Evolutionary conservation across 2,797 vertebrate species (phyloP).

Genomic region (Pipistrellus pipistrellus): DNA sequence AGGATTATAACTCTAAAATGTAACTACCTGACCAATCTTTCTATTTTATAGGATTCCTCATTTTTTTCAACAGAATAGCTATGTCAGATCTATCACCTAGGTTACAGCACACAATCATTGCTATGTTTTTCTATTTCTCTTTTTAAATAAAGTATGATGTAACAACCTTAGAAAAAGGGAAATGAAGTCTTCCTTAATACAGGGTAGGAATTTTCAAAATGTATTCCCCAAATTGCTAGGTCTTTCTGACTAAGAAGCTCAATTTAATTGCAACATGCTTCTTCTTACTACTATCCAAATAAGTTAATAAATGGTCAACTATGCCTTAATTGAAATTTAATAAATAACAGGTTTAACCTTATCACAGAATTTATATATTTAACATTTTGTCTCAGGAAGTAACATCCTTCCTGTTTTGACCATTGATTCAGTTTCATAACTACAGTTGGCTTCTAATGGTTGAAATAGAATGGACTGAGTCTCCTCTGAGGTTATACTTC

Average conservation of each 20-base stretch:
- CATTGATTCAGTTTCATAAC: slow-evolving; percentile 1
- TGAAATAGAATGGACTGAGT: background rate
- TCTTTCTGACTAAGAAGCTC: slow-evolving; percentile 17
- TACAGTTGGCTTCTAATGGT: slow-evolving; percentile 25
- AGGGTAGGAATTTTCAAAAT: slow-evolving; percentile 40
- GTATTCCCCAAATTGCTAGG: slow-evolving; percentile 33
- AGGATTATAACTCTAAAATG: slow-evolving; percentile 51
- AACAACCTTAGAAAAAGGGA: slow-evolving; percentile 53
- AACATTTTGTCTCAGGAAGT: slow-evolving; percentile 37
- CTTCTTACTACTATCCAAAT: slow-evolving; percentile 55
- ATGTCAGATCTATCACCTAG: slow-evolving; percentile 60
- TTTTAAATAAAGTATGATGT: slow-evolving; percentile 66
- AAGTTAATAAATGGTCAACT: slow-evolving; percentile 29
- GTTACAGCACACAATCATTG: slow-evolving; percentile 34
- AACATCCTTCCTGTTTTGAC: slow-evolving; percentile 18
- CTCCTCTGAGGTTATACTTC: background rate
- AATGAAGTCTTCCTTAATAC: slow-evolving; percentile 60
- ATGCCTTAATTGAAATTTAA: slow-evolving; percentile 26
- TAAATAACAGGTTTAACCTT: slow-evolving; percentile 54
- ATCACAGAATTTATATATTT: slow-evolving; percentile 4
- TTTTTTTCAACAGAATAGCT: slow-evolving; percentile 51
- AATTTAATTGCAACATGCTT: slow-evolving; percentile 60
- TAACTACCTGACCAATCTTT: slow-evolving; percentile 32
- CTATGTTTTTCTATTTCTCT: slow-evolving; percentile 32
- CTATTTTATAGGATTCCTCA: slow-evolving; percentile 48